Evolutionary conservation across 2,797 vertebrate species (phyloP), one percentile per base, ranked within the genome.

Genomic region (Trachurus trachurus): DNA sequence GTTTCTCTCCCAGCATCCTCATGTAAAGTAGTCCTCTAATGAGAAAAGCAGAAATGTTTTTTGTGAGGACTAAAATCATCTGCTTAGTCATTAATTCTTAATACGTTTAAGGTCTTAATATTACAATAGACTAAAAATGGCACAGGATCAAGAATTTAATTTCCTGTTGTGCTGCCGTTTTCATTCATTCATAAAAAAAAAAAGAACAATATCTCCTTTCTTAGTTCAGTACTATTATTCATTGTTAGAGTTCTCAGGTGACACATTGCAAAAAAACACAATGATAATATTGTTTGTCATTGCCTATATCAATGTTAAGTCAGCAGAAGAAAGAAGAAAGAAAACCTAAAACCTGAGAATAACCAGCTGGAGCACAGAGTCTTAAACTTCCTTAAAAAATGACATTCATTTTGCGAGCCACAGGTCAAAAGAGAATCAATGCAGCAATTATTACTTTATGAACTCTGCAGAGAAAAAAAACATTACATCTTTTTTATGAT

Each of bases 121-220:
- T 34, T 31, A 57, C 39, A 49, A 40, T 3, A 40, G 37, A 74
- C 13, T 26, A 29, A 53, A 71, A 74, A 62, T 47, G 13, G 29
- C 29, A 70, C 37, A 39, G 22, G 21, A 53, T 12, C 29, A 54
- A 68, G 6, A 12, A 62, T 58, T 22, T 40, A 29, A 47, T 63
- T 63, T 54, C 17, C n/a, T 63, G 22, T 61, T 22, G 10, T 37
- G 61, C 21, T 56, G 39, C 49, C 5, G 6, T 60, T 61, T 8
- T 56, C 60, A 50, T 29, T 50, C 49, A 26, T 56, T 22, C n/a
- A n/a, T n/a, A n/a, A n/a, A n/a, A 4, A 26, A 54, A 72, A 72
- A 60, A 53, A 8, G 22, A 39, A 62, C 26, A 44, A 19, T 37
- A 62, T 56, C 19, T 29, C 10, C 13, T 72, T 21, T 37, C 67